Conservation (phyloP, 2,797 vertebrate species). For the Sebastes goodei region DNA sequence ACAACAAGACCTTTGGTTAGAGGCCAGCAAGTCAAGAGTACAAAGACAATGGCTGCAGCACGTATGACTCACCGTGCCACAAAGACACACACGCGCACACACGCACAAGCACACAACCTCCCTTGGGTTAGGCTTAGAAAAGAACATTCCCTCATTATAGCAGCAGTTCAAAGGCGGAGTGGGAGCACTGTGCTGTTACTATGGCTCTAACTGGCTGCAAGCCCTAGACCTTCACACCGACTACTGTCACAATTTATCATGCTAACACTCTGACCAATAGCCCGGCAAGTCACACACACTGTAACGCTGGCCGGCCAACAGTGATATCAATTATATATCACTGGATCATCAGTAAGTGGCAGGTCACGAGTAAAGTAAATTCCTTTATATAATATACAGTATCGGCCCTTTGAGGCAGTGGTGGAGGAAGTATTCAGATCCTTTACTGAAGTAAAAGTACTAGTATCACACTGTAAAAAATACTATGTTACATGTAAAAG, state of each 20-base stretch:
- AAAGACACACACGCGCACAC: background rate
- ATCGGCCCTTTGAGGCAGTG: no score
- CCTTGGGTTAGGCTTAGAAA: conserved; percentile 60
- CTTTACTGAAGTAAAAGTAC: no score
- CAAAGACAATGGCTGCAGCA: conserved; percentile 61
- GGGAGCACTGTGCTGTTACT: conserved; percentile 48
- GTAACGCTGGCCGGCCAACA: conserved; percentile 2
- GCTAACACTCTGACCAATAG: conserved; percentile 54
- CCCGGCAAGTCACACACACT: conserved; percentile 8
- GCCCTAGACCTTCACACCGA: conserved; percentile 48
- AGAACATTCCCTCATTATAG: conserved; percentile 69
- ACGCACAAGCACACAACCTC: conserved; percentile 7
- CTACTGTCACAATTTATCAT: conserved; percentile 55
- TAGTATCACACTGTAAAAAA: no score
- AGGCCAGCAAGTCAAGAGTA: conserved; percentile 48
- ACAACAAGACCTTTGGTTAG: conserved; percentile 50
- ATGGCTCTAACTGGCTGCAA: conserved; percentile 53
- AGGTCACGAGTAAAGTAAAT: background rate
- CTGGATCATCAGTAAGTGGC: conserved; percentile 17
- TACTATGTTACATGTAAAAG: no score
- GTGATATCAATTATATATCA: conserved; percentile 41
- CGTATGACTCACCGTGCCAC: conserved; percentile 58
- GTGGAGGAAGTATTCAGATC: no score
- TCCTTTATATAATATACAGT: background rate
- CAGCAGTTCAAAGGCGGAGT: conserved; percentile 60